A percentile compares a stretch with the other conserved stretches of the same genome.
Conservation (phyloP, 1,140 invertebrate species). For the Neodiprion pinetum region DNA sequence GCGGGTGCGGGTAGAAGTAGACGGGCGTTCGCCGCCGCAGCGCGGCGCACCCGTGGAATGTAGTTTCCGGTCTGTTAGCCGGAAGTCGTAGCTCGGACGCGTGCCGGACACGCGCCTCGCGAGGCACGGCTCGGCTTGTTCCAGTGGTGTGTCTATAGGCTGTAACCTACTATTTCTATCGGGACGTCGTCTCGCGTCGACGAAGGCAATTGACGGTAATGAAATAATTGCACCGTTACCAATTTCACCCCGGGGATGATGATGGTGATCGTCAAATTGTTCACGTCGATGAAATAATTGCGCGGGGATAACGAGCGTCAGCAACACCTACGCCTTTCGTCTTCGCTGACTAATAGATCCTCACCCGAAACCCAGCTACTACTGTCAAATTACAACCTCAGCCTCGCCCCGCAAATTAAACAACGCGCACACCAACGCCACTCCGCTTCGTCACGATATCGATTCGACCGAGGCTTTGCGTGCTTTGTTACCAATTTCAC, state of each 20-base stretch:
- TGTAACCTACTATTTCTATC: no score
- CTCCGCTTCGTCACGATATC: not conserved
- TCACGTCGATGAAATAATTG: not conserved
- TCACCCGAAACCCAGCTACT: no score
- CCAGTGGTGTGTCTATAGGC: no score
- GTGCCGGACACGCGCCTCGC: constrained; percentile 53
- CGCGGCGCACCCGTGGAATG: not conserved
- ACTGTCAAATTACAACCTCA: not conserved
- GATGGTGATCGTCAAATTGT: not conserved
- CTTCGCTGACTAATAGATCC: not conserved
- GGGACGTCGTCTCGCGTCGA: no score
- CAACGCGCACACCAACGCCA: not conserved
- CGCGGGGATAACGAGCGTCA: not conserved
- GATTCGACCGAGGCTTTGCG: not conserved
- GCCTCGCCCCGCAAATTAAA: not conserved
- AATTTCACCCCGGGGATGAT: no score
- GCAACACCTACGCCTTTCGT: not conserved
- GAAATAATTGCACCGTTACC: no score
- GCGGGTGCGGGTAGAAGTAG: not conserved
- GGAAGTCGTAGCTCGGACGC: constrained; percentile 50
- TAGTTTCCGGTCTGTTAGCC: constrained; percentile 40
- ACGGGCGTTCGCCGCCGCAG: not conserved
- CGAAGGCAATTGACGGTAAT: no score
- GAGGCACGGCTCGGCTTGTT: not conserved
- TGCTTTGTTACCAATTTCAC: no score